Percentiles rank a stretch among this genome's conserved stretches.
These are phyloP conservation scores for Heliconius himera DNA, from an alignment of 1,140 invertebrate species.

Conservation along the genomic window DNA sequence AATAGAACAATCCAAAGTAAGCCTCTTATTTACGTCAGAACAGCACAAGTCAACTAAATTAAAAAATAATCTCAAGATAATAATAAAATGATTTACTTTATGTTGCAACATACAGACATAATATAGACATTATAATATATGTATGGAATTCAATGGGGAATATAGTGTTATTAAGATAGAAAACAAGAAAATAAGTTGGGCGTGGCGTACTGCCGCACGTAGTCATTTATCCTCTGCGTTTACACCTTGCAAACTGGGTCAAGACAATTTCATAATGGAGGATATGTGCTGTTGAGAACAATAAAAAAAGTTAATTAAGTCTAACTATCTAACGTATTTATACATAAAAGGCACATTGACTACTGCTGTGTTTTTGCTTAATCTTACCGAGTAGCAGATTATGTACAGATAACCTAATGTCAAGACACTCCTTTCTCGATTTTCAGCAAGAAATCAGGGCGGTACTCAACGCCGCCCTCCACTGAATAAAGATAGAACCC, in stretches of 20 bases:
- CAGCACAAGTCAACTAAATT: neutral
- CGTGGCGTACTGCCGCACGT: conserved; percentile 24
- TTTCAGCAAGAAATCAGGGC: neutral
- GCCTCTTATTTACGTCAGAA: neutral
- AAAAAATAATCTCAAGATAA: neutral
- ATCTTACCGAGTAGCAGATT: neutral
- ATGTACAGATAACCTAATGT: neutral
- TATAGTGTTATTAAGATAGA: conserved; percentile 45
- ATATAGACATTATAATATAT: neutral
- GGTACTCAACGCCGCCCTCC: neutral
- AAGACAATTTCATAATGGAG: conserved; percentile 17
- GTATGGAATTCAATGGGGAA: neutral
- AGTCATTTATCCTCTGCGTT: conserved; percentile 12
- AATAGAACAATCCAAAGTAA: neutral
- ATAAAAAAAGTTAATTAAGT: conserved; percentile 14
- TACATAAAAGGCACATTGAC: neutral
- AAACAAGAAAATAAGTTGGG: conserved; percentile 38
- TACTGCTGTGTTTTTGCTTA: neutral
- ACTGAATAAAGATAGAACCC: neutral
- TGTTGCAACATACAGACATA: neutral
- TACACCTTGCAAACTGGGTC: conserved; percentile 24
- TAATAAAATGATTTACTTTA: neutral
- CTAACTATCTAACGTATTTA: neutral
- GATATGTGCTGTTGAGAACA: conserved; percentile 22
- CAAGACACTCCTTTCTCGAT: neutral